Evolutionary conservation across 2,888 invertebrate genomes (phyloP).

Genomic region (Zygaena filipendulae): DNA sequence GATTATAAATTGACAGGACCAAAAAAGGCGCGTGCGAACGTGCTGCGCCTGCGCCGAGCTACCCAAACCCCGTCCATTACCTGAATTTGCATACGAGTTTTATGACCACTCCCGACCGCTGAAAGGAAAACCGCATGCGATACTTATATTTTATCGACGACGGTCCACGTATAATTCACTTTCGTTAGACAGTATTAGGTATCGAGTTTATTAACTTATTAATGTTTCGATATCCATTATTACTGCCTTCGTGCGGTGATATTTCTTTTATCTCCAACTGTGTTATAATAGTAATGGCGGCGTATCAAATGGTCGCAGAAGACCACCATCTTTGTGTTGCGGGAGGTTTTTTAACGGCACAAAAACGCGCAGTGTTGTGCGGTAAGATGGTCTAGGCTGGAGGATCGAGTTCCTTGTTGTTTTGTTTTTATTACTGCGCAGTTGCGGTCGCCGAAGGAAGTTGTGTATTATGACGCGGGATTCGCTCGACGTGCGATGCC

Average conservation of each 20-base stretch:
- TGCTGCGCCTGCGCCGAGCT: constrained; percentile 22
- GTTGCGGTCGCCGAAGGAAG: constrained; percentile 54
- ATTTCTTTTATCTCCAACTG: no score
- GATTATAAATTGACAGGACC: constrained; percentile 34
- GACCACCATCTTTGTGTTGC: no score
- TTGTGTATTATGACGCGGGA: constrained; percentile 27
- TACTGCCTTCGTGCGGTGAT: no score
- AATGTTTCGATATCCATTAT: no score
- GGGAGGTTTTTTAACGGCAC: no score
- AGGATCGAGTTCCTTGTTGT: constrained; percentile 41
- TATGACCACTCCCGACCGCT: constrained; percentile 18
- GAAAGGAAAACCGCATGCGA: constrained; percentile 25
- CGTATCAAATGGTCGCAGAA: no score
- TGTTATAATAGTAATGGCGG: no score
- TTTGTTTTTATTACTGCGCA: constrained; percentile 28
- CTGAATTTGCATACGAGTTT: constrained; percentile 36
- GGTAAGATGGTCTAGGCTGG: constrained; percentile 30
- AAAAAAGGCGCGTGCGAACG: constrained; percentile 26
- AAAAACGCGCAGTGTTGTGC: constrained; percentile 27
- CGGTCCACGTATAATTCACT: constrained; percentile 21
- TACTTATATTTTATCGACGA: constrained; percentile 18
- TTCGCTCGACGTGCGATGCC: constrained; percentile 24
- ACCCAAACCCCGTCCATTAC: constrained; percentile 34
- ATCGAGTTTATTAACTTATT: no score
- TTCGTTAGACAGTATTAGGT: constrained; percentile 24